phyloP scores from a whole-genome alignment of 1,140 invertebrate genomes.

The Caerostris darwini region DNA sequence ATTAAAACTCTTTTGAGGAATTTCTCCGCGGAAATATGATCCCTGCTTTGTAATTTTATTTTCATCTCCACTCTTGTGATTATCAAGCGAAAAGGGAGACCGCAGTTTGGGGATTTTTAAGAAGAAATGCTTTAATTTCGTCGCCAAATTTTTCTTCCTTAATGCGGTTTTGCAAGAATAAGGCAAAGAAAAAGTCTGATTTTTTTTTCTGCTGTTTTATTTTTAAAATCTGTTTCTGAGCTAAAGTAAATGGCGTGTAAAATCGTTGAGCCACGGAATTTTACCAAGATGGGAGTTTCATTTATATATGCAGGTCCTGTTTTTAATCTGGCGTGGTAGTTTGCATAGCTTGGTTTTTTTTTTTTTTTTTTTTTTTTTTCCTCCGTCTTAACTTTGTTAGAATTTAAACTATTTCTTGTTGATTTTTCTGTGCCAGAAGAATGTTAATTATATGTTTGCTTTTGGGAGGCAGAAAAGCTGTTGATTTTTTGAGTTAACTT shows the following conservation, averaged over 20 bases:
- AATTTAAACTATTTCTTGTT: slow-evolving; percentile 32
- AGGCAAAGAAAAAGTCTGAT: not conserved
- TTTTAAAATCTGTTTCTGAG: slow-evolving; percentile 9
- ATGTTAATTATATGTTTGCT: slow-evolving; percentile 25
- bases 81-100: not conserved
- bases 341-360: slow-evolving; percentile 19
- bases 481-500: not conserved
- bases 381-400: not conserved
- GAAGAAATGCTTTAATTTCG: slow-evolving; percentile 34
- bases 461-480: not conserved
- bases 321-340: slow-evolving; percentile 17
- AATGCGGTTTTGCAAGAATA: not conserved
- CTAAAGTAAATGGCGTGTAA: slow-evolving; percentile 19
- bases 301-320: not conserved
- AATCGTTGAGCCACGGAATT: slow-evolving; percentile 5
- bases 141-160: slow-evolving; percentile 1
- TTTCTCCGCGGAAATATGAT: not conserved
- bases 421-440: not conserved
- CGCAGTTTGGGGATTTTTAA: slow-evolving; percentile 5
- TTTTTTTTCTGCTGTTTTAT: not conserved
- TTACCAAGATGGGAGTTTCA: no score
- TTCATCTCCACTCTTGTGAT: not conserved
- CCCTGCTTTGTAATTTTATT: not conserved
- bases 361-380: not conserved
- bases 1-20: not conserved